Conservation (phyloP, 2,113 vertebrate species). For the Anguilla japonica region DNA sequence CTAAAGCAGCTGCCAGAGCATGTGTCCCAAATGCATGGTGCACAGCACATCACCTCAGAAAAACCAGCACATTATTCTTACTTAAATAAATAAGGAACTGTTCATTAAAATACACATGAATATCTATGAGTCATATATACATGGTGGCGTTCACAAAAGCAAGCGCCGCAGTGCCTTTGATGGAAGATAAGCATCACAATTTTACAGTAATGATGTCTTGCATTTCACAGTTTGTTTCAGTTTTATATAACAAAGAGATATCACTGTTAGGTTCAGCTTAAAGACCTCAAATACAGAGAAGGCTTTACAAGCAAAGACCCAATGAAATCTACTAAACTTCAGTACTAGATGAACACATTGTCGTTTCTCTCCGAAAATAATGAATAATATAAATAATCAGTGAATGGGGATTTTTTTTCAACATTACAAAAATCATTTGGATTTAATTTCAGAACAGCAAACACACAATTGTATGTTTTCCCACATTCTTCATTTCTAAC, state of each 20-base stretch:
- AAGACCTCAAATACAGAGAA: neutral
- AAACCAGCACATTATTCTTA: neutral
- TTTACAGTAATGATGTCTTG: neutral
- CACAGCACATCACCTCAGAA: neutral
- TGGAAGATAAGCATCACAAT: neutral
- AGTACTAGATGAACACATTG: neutral
- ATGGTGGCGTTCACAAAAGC: neutral
- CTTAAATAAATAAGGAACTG: neutral
- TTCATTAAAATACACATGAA: neutral
- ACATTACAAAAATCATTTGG: neutral
- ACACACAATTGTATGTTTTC: conserved; percentile 11
- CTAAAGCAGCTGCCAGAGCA: neutral
- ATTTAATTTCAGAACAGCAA: conserved; percentile 4
- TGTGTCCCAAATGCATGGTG: neutral
- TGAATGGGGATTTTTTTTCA: conserved; percentile 26
- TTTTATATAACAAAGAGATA: neutral
- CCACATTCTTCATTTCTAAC: conserved; percentile 26
- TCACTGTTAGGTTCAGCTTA: neutral
- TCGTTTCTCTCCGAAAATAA: neutral
- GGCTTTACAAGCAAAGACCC: neutral
- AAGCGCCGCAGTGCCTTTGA: neutral
- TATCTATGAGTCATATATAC: neutral
- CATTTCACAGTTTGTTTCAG: neutral
- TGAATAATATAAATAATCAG: conserved; percentile 5
- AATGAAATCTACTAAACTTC: neutral